Base-by-base conservation (phyloP, 1,140 invertebrate genomes). In the Drosophila repleta region DNA sequence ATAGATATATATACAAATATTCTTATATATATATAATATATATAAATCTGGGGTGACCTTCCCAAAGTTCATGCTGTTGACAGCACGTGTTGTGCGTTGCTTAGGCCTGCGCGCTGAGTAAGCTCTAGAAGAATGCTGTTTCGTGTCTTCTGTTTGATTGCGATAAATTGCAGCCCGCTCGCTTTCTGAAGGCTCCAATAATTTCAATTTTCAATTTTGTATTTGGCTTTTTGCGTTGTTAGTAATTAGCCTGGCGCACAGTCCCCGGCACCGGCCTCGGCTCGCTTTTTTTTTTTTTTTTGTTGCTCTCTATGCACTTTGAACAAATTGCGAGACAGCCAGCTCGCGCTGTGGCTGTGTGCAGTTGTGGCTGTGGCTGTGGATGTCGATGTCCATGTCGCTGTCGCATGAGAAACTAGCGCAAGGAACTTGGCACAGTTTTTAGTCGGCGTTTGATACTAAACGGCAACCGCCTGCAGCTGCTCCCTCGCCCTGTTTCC, bases 341-440 rank as follows among this genome's bases (percentile, higher is more conserved):
- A 69, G 63, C 49, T 70, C 49, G 39, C 39, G 39, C n/a, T 43
- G 39, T 43, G 15, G 11, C 3, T 49, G n/a, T 17, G 46, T 29
- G 26, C 26, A 29, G 2, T 10, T 17, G 11, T 29, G 24, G 3
- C 1, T 17, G 55, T 43, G 37, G 24, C 5, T 57, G 55, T 57
- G 8, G 15, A 2, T 57, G 55, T 57, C 37, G 10, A 72, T 72
- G 69, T 72, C 69, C 73, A 73, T 75, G 79, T 88, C 72, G 74
- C 85, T 85, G 80, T 84, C 71, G 71, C 55, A 63, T 17, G 39
- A 17, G 79, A 74, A 83, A 75, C 79, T 83, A 77, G 80, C 76
- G 81, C 79, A 79, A 82, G 79, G 83, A 88, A 88, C 83, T 88
- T 88, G 84, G 83, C 83, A 88, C 83, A 88, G 76, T 76, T 83